phyloP scores from a whole-genome alignment of 2,888 invertebrate genomes.

The Clanis bilineata region DNA sequence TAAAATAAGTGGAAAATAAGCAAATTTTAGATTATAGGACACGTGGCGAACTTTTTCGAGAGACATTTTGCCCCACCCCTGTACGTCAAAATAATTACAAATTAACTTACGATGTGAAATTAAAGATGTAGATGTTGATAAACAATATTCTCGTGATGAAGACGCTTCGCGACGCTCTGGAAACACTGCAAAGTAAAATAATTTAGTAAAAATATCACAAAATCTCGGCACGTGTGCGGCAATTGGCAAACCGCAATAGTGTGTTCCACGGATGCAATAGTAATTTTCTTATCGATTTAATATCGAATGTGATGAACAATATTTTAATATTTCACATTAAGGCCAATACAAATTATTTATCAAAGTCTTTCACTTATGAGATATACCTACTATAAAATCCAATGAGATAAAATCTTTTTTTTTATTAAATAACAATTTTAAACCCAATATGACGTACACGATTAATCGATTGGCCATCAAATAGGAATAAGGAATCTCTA shows the following conservation, averaged over 20 bases:
- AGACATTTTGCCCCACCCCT: conserved; percentile 79
- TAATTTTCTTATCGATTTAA: conserved; percentile 14
- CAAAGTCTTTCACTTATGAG: too few relatives aligned
- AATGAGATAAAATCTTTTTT: too few relatives aligned
- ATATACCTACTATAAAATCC: too few relatives aligned
- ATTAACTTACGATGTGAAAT: conserved; percentile 60
- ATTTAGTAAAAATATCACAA: conserved; percentile 77
- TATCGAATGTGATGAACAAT: background rate
- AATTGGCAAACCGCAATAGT: conserved; percentile 75
- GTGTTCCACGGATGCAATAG: conserved; percentile 28
- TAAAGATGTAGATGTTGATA: conserved; percentile 51
- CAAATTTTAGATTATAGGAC: conserved; percentile 67
- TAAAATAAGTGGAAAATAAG: conserved; percentile 36
- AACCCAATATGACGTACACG: too few relatives aligned
- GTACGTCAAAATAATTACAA: conserved; percentile 64
- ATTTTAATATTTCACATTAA: background rate
- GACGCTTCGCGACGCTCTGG: conserved; percentile 47
- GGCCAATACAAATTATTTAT: too few relatives aligned
- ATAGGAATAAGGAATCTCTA: background rate
- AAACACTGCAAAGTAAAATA: conserved; percentile 64
- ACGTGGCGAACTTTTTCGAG: conserved; percentile 75
- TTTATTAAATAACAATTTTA: too few relatives aligned
- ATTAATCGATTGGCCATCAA: background rate
- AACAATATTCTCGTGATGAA: conserved; percentile 51
- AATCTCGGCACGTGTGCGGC: conserved; percentile 80